These are phyloP conservation scores for Drosophila ohnishii DNA, from an alignment of 1,140 invertebrate species.

Conservation along the genomic window DNA sequence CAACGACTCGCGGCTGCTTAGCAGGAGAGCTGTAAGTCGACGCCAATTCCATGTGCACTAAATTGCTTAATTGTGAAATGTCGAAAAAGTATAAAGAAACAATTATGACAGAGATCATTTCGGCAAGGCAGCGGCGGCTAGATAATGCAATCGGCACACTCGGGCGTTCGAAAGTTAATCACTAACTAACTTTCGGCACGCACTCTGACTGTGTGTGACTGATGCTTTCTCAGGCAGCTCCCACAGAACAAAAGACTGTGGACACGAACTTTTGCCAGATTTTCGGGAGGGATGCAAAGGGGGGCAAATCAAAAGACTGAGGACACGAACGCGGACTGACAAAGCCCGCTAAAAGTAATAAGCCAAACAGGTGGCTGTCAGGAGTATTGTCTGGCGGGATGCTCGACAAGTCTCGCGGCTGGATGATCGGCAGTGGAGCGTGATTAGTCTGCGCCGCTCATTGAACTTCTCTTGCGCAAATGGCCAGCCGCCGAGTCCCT, in stretches of 20 bases:
- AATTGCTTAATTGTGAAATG: slow-evolving; percentile 76
- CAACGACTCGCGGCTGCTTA: slow-evolving; percentile 57
- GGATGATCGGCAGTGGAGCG: slow-evolving; percentile 56
- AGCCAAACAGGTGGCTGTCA: not conserved
- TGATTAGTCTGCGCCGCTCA: slow-evolving; percentile 67
- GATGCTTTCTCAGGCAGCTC: not conserved
- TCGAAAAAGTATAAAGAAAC: slow-evolving; percentile 68
- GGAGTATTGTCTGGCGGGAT: slow-evolving; percentile 8
- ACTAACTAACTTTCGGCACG: slow-evolving; percentile 27
- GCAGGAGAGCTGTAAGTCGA: slow-evolving; percentile 17
- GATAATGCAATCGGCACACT: slow-evolving; percentile 39
- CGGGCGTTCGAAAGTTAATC: slow-evolving; percentile 25
- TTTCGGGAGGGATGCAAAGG: not conserved
- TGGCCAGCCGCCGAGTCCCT: slow-evolving; percentile 23
- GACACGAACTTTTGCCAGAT: not conserved
- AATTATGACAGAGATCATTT: slow-evolving; percentile 69
- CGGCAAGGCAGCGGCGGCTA: slow-evolving; percentile 42
- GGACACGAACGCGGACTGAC: slow-evolving; percentile 10
- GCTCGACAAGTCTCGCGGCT: slow-evolving; percentile 7
- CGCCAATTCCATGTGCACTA: slow-evolving; percentile 37
- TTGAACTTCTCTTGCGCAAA: slow-evolving; percentile 77
- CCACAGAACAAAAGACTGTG: slow-evolving; percentile 49
- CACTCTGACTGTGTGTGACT: slow-evolving; percentile 11
- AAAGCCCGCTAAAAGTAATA: slow-evolving; percentile 24
- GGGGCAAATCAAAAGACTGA: slow-evolving; percentile 5